A percentile compares a stretch with the other conserved stretches of the same genome.
Conservation (phyloP, 2,113 vertebrate species). For the Lepidothrix coronata region DNA sequence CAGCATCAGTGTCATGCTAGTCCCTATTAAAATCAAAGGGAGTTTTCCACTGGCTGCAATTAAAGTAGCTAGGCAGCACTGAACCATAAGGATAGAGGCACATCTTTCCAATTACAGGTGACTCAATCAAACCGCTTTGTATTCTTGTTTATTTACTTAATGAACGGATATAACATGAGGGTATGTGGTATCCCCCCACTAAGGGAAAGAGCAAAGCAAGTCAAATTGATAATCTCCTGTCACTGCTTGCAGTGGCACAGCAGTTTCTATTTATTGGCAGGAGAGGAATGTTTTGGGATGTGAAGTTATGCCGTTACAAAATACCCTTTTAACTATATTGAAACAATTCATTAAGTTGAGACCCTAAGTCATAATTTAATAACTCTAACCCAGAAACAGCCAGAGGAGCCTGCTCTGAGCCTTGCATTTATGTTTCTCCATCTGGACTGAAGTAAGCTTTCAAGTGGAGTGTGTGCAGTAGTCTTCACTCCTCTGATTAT, state of each 20-base stretch:
- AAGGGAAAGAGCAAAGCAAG: not conserved
- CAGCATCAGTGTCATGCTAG: not conserved
- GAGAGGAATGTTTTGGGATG: not conserved
- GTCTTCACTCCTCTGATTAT: not conserved
- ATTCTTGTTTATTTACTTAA: not conserved
- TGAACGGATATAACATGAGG: not conserved
- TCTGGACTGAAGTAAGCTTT: not conserved
- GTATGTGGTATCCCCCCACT: not conserved
- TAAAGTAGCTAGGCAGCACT: not conserved
- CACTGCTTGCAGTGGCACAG: not conserved
- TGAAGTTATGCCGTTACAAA: not conserved
- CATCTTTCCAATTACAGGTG: not conserved
- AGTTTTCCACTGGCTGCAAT: not conserved
- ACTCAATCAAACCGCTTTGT: not conserved
- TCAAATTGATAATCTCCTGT: not conserved
- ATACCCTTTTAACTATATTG: not conserved
- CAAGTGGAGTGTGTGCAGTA: not conserved
- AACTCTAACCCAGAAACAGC: not conserved
- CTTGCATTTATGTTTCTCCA: not conserved
- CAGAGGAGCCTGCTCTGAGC: not conserved
- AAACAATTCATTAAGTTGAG: not conserved
- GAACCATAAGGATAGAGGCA: not conserved
- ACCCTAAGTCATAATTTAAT: not conserved
- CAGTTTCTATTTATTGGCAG: not conserved
- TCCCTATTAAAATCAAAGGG: conserved; percentile 9